Evolutionary conservation across 2,113 vertebrate genomes (phyloP).

Genomic region (Crotalus viridis): DNA sequence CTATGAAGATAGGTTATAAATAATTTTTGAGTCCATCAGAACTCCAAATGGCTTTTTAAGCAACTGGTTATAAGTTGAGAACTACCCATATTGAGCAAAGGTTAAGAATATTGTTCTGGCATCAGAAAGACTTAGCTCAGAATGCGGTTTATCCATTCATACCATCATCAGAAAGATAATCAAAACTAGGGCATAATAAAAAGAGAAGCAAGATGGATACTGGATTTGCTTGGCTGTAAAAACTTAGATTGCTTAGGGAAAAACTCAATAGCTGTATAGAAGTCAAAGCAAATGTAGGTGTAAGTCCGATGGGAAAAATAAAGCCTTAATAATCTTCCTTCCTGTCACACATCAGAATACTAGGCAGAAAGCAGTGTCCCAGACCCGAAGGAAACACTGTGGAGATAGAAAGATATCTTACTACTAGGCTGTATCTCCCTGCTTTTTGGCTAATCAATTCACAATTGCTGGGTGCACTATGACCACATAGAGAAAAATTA

Average conservation of each 20-base stretch:
- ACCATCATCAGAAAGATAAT: conserved; percentile 15
- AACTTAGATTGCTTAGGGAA: background rate
- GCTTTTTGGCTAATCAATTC: background rate
- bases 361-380: background rate
- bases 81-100: background rate
- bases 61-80: background rate
- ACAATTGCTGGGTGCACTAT: background rate
- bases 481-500: background rate
- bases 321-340: background rate
- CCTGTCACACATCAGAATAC: background rate
- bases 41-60: background rate
- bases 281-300: background rate
- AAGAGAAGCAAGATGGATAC: background rate
- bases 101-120: conserved; percentile 9
- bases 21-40: background rate
- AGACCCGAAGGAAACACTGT: background rate
- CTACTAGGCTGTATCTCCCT: background rate
- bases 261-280: background rate
- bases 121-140: conserved; percentile 2
- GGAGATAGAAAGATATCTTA: background rate
- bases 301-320: background rate
- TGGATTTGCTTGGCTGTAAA: background rate
- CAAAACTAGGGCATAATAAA: conserved; percentile 14
- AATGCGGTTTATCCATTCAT: background rate
- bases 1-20: background rate